These are phyloP conservation scores for Prorops nasuta DNA, from an alignment of 1,140 invertebrate species.

Conservation along the genomic window DNA sequence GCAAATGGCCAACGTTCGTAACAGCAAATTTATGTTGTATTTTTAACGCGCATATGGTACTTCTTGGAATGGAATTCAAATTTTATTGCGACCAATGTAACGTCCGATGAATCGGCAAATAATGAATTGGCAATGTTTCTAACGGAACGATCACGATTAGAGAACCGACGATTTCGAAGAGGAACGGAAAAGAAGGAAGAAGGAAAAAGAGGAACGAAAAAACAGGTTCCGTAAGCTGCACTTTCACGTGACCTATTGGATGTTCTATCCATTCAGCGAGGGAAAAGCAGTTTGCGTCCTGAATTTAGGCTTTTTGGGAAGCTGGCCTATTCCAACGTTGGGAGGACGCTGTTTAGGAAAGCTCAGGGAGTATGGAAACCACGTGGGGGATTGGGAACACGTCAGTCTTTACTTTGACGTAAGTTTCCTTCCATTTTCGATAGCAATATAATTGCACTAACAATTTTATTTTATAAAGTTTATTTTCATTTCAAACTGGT, in stretches of 20 bases:
- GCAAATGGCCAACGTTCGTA: too few relatives aligned
- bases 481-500: too few relatives aligned
- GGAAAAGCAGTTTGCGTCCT: conserved; percentile 60
- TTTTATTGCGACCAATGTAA: background rate
- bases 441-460: background rate
- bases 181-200: background rate
- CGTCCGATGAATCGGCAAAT: background rate
- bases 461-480: too few relatives aligned
- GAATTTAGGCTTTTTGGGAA: conserved; percentile 53
- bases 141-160: background rate
- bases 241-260: conserved; percentile 69
- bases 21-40: too few relatives aligned
- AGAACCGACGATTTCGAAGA: background rate
- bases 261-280: conserved; percentile 68
- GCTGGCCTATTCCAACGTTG: conserved; percentile 59
- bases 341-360: conserved; percentile 61
- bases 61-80: background rate
- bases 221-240: conserved; percentile 31
- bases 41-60: too few relatives aligned
- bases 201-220: conserved; percentile 9
- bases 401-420: conserved; percentile 63
- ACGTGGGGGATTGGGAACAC: conserved; percentile 70
- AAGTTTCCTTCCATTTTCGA: too few relatives aligned
- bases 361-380: conserved; percentile 61
- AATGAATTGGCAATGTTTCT: background rate